A percentile compares a stretch with the other conserved stretches of the same genome.
Conservation (phyloP, 2,797 vertebrate species). For the Gadopsis bispinosus region DNA sequence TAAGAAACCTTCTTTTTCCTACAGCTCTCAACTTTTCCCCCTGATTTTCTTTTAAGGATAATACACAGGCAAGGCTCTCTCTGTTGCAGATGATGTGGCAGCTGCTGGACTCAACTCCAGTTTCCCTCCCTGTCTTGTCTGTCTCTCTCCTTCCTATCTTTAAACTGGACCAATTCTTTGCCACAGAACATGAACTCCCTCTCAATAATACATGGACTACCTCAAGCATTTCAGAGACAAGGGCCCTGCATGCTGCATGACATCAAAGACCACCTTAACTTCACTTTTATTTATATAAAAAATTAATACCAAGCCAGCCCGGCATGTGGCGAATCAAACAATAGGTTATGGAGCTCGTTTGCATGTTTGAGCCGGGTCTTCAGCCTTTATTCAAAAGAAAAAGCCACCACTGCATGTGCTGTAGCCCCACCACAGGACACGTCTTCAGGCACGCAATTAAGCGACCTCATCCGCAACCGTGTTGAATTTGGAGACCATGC, state of each 20-base stretch:
- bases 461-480: slow-evolving; percentile 74
- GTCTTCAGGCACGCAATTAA: slow-evolving; percentile 80
- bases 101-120: slow-evolving; percentile 45
- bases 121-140: slow-evolving; percentile 32
- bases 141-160: slow-evolving; percentile 55
- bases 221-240: slow-evolving; percentile 63
- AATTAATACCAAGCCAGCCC: slow-evolving; percentile 8
- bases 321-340: slow-evolving; percentile 61
- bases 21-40: slow-evolving; percentile 23
- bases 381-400: slow-evolving; percentile 34
- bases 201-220: slow-evolving; percentile 79
- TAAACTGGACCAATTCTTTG: slow-evolving; percentile 68
- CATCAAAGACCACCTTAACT: slow-evolving; percentile 63
- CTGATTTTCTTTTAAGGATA: slow-evolving; percentile 17
- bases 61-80: slow-evolving; percentile 20
- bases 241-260: slow-evolving; percentile 66
- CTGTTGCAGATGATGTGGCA: slow-evolving; percentile 58
- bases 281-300: slow-evolving; percentile 56
- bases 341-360: slow-evolving; percentile 37
- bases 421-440: slow-evolving; percentile 69
- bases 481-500: slow-evolving; percentile 58
- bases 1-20: slow-evolving; percentile 14
- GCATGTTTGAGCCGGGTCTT: slow-evolving; percentile 34
- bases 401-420: slow-evolving; percentile 52
- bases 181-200: slow-evolving; percentile 71